These are phyloP conservation scores for Exephanes ischioxanthus DNA, from an alignment of 2,888 invertebrate species.

Conservation along the genomic window DNA sequence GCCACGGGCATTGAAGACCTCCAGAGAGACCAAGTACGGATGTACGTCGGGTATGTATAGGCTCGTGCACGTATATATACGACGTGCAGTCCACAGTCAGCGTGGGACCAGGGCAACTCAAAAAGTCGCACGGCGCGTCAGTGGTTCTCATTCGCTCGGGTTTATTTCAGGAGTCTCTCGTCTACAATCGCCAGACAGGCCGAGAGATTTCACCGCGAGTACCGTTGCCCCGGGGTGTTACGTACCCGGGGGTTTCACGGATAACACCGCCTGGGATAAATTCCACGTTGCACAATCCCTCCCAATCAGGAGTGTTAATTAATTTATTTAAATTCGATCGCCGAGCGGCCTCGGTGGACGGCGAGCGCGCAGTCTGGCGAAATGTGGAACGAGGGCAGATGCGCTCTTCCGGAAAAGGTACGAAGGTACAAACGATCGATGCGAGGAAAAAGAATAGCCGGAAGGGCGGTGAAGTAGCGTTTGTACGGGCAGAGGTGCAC, in stretches of 20 bases:
- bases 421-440: constrained; percentile 38
- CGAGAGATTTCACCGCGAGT: constrained; percentile 5
- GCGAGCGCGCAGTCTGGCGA: not conserved
- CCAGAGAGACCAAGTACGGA: constrained; percentile 5
- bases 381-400: constrained; percentile 64
- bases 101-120: constrained; percentile 83
- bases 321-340: not conserved
- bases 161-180: not conserved
- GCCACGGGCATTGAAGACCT: constrained; percentile 33
- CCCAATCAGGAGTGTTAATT: not conserved
- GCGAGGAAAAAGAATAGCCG: constrained; percentile 51
- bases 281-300: not conserved
- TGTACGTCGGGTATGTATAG: constrained; percentile 24
- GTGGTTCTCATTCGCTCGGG: constrained; percentile 79
- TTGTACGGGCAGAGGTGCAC: constrained; percentile 58
- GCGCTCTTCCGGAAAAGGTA: constrained; percentile 48
- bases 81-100: constrained; percentile 78
- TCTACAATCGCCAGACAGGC: not conserved
- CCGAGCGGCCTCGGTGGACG: not conserved
- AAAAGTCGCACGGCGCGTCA: constrained; percentile 84
- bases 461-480: constrained; percentile 45
- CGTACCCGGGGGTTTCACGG: not conserved
- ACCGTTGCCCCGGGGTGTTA: not conserved
- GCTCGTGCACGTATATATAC: constrained; percentile 54
- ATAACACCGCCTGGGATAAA: not conserved